These are phyloP conservation scores for Apeltes quadracus DNA, from an alignment of 2,113 vertebrate species.

Conservation along the genomic window DNA sequence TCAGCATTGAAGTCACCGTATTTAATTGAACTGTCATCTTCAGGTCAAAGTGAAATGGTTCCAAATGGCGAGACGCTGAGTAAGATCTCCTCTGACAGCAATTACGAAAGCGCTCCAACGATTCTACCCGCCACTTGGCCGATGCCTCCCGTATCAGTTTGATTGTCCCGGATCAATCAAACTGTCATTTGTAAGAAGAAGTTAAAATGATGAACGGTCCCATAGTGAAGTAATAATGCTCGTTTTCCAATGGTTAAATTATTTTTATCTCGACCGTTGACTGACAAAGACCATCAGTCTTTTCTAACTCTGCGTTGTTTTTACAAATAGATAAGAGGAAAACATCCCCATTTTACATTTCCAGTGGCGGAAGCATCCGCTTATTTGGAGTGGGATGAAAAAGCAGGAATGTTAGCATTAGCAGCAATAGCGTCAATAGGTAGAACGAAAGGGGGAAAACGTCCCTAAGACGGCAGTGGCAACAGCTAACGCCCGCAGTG, in stretches of 20 bases:
- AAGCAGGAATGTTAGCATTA: background rate
- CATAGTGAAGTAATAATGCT: slow-evolving; percentile 49
- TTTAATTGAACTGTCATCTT: slow-evolving; percentile 75
- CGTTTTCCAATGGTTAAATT: slow-evolving; percentile 25
- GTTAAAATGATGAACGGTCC: slow-evolving; percentile 50
- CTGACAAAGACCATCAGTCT: background rate
- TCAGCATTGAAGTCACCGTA: slow-evolving; percentile 54
- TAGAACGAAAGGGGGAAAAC: background rate
- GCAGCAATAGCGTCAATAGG: background rate
- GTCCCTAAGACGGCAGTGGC: slow-evolving; percentile 17
- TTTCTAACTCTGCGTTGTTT: background rate
- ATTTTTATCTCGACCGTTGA: slow-evolving; percentile 26
- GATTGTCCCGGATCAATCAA: slow-evolving; percentile 63
- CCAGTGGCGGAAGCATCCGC: background rate
- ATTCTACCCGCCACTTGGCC: slow-evolving; percentile 27
- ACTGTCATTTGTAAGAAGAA: slow-evolving; percentile 40
- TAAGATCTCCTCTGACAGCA: slow-evolving; percentile 66
- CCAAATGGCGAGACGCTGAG: slow-evolving; percentile 51
- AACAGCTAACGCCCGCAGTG: slow-evolving; percentile 47
- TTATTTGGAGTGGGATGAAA: background rate
- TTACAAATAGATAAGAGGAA: background rate
- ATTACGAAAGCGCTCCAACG: slow-evolving; percentile 52
- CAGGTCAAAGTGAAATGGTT: slow-evolving; percentile 52
- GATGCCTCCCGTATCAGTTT: slow-evolving; percentile 24
- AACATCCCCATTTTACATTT: background rate